Evolutionary conservation across 2,113 vertebrate genomes (phyloP), one percentile per base, ranked within the genome.

Genomic region (Callopanchax toddi): DNA sequence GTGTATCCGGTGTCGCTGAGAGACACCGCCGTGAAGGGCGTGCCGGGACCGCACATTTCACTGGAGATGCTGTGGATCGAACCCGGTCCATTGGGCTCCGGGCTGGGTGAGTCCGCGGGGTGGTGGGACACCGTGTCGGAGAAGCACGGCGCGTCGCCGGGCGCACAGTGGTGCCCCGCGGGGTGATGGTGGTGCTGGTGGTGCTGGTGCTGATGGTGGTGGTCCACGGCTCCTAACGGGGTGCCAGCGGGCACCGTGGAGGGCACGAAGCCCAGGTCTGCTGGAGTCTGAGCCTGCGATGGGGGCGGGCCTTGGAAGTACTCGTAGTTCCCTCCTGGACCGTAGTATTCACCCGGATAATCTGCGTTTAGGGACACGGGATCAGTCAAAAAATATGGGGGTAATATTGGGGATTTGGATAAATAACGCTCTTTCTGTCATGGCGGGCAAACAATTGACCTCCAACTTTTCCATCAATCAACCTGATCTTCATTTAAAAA

Each of bases 281-380:
- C 94, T 0, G 97, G 97, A 0, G 96, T 99, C 90, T 98, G 97
- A 2, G 95, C 96, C 86, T 96, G 97, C 11, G 96, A 95, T 0
- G 95, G 94, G 0, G 96, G 96, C 8, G 95, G 95, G 40, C 95
- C 96, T 91, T 97, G 97, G 86, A 94, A 99, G 89, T 97, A 99
- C 86, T 99, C 97, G 6, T 97, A 99, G 83, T 96, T 98, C 88
- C 95, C 93, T 57, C 95, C 96, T 15, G 95, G 92, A 44, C 94
- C 92, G 15, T 99, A 99, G 87, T 97, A 99, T 79, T 99, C 97
- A 60, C 92, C 93, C 75, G 96, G 95, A 84, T 98, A 99, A 89
- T 99, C 97, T 99, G 87, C 1, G 67, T 73, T 29, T 6, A 36
- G 5, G 42, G 46, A 73, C 17, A 48, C 7, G 36, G 57, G 54